Evolutionary conservation across 2,797 vertebrate species (phyloP).

Genomic region (Macrochelys suwanniensis): DNA sequence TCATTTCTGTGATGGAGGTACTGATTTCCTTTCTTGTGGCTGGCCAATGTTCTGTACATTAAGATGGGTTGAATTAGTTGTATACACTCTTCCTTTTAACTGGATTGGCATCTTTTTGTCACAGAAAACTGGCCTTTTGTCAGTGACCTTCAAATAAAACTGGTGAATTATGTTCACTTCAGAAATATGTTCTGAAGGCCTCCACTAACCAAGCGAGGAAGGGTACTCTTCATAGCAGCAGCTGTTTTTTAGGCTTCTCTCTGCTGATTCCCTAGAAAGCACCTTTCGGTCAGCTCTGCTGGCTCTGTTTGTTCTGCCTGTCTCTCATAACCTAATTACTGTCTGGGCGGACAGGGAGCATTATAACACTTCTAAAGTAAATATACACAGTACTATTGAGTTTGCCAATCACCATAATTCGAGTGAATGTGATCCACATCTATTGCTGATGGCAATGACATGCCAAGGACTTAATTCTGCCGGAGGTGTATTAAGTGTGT

Average conservation of each 20-base stretch:
- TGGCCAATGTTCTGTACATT: background rate
- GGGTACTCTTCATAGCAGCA: background rate
- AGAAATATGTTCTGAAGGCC: background rate
- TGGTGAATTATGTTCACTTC: slow-evolving; percentile 5
- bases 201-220: background rate
- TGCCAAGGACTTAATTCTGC: background rate
- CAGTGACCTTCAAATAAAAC: background rate
- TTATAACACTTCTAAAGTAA: background rate
- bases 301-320: background rate
- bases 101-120: background rate
- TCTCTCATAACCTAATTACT: background rate
- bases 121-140: background rate
- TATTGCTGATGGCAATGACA: background rate
- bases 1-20: background rate
- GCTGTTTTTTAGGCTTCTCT: background rate
- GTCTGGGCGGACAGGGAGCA: background rate
- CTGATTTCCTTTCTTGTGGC: background rate
- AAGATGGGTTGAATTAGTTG: background rate
- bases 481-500: background rate
- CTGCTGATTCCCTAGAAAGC: background rate
- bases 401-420: background rate
- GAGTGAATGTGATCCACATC: background rate
- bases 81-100: background rate
- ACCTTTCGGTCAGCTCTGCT: background rate
- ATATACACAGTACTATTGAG: background rate